These are phyloP conservation scores for Cynopterus brachyotis DNA, from an alignment of 2,113 vertebrate species.

Conservation along the genomic window DNA sequence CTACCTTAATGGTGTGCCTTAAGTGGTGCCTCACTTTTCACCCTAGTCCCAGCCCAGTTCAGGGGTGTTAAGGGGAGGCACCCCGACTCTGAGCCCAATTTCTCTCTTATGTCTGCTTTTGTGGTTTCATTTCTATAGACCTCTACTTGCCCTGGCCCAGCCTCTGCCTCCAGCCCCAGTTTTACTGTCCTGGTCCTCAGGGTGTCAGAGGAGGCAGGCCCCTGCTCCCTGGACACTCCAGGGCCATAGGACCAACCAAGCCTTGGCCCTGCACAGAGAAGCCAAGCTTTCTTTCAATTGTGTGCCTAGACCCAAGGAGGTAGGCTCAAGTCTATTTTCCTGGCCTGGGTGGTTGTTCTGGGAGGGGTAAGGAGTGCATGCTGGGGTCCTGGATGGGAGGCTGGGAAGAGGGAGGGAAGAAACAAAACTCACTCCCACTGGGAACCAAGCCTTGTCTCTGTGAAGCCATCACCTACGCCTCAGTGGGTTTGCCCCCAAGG, in stretches of 20 bases:
- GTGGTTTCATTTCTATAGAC: neutral
- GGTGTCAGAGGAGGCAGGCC: neutral
- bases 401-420: neutral
- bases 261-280: neutral
- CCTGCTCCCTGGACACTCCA: neutral
- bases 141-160: neutral
- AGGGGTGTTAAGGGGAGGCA: neutral
- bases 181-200: neutral
- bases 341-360: neutral
- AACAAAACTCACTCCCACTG: neutral
- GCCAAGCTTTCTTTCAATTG: neutral
- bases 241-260: neutral
- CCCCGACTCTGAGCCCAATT: neutral
- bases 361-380: no score
- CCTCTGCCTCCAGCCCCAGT: neutral
- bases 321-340: neutral
- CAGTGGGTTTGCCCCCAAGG: neutral
- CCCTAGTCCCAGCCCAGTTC: neutral
- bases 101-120: neutral
- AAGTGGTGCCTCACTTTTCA: neutral
- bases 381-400: neutral
- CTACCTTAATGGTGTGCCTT: neutral
- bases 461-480: neutral
- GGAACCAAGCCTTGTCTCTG: neutral
- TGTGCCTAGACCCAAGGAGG: neutral